Base-by-base conservation (phyloP, 2,113 vertebrate genomes). In the Sterna hirundo region DNA sequence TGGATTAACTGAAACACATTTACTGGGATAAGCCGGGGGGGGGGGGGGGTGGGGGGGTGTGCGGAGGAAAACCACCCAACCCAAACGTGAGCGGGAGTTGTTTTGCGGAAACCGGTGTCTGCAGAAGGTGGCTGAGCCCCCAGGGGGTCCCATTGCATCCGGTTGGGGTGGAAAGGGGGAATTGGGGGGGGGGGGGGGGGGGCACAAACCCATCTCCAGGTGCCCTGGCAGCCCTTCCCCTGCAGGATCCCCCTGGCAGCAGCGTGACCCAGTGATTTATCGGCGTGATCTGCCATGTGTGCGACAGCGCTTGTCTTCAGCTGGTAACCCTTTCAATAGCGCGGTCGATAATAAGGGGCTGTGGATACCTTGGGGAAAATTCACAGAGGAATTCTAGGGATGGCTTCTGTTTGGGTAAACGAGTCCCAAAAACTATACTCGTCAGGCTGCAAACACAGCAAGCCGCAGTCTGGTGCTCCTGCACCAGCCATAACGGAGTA, bases 1-100 rank as follows among this genome's bases (percentile, higher is more conserved):
- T 96, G 93, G 77, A 96, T 96, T 89, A 96, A 86, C 26, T 68
- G 89, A 55, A 94, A 94, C 52, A 12, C 54, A 74, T 95, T 96
- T 89, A 95, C 69, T 55, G 77, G 91, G n/a, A 78, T 52, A 84
- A 91, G 66, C 61, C 65, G 42, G 17, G 5, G 13, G 18, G 11
- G 16, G 22, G 22, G 36, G 15, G 10, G 36, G 49, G n/a, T n/a
- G n/a, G n/a, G n/a, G n/a, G n/a, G n/a, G n/a, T n/a, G n/a, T n/a
- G n/a, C n/a, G n/a, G n/a, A n/a, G n/a, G n/a, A n/a, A n/a, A 25
- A 20, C 6, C 54, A 55, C n/a, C 14, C 36, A 36, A 40, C 36
- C 61, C 5, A 65, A 44, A 14, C 0, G 34, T 29, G 58, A 5
- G 8, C 12, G 5, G 51, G 57, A 29, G 34, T 3, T 76, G 36